Evolutionary conservation across 1,140 invertebrate genomes (phyloP).

Genomic region (Orius laevigatus): DNA sequence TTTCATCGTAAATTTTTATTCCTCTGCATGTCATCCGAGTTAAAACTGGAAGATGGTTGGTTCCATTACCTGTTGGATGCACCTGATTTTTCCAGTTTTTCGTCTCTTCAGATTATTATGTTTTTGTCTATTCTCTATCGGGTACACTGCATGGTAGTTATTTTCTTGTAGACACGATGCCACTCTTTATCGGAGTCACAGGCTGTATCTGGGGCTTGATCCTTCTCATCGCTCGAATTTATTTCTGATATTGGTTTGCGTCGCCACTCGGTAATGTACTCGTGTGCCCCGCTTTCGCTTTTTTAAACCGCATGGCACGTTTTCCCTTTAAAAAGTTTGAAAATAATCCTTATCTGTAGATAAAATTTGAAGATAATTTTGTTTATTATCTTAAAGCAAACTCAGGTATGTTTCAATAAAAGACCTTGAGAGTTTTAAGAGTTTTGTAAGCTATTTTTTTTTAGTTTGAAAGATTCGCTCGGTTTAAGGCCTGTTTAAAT

Average conservation of each 20-base stretch:
- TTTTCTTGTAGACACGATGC: constrained; percentile 48
- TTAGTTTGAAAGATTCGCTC: no score
- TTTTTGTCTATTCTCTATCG: constrained; percentile 1
- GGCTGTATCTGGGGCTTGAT: constrained; percentile 58
- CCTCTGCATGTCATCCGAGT: no score
- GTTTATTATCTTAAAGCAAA: neutral
- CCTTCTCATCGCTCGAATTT: constrained; percentile 50
- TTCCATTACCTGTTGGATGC: no score
- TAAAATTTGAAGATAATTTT: no score
- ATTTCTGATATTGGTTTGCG: constrained; percentile 36
- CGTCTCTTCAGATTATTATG: neutral
- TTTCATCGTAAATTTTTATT: no score
- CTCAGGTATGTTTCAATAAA: neutral
- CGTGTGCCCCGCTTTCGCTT: constrained; percentile 5
- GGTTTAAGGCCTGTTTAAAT: constrained; percentile 4
- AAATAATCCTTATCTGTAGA: neutral
- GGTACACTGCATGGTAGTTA: constrained; percentile 15
- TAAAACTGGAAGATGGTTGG: no score
- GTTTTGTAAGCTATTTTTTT: no score
- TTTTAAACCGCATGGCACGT: neutral
- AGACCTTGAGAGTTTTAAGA: no score
- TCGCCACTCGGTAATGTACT: constrained; percentile 20
- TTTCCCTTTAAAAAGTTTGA: neutral
- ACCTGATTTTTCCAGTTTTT: neutral
- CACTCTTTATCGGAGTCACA: constrained; percentile 51